A percentile compares a stretch with the other conserved stretches of the same genome.
phyloP scores from a whole-genome alignment of 2,888 invertebrate genomes.

The Conomelus anceps region DNA sequence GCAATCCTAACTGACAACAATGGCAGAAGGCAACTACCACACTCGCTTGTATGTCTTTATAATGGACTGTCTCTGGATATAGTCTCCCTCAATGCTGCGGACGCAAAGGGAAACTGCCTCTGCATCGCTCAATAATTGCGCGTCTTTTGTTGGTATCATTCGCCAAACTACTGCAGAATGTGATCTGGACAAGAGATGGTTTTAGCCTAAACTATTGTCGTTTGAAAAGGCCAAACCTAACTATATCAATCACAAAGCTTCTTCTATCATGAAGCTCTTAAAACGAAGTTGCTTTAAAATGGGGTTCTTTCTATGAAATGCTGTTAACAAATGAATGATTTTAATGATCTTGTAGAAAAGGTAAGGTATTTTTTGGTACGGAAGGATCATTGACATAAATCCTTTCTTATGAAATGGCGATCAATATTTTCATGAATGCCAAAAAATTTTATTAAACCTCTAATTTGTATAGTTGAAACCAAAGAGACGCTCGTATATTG shows the following conservation, averaged over 20 bases:
- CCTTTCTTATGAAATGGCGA: background rate
- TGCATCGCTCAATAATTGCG: background rate
- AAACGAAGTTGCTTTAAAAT: background rate
- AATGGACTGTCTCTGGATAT: background rate
- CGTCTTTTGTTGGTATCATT: background rate
- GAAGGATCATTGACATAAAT: background rate
- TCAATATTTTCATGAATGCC: too few species aligned
- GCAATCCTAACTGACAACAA: background rate
- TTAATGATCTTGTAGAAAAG: background rate
- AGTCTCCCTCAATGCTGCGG: background rate
- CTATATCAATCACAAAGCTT: background rate
- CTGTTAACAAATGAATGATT: background rate
- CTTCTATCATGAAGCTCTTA: background rate
- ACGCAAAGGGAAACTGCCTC: too few species aligned
- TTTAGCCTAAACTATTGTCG: background rate
- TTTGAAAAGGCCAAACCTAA: background rate
- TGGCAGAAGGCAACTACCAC: background rate
- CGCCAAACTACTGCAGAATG: background rate
- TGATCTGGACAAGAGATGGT: background rate
- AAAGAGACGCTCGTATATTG: too few species aligned
- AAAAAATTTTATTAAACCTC: too few species aligned
- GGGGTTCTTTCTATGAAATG: background rate
- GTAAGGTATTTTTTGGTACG: background rate
- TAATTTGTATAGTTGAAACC: too few species aligned
- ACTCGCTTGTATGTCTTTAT: background rate